Percentiles rank a stretch among this genome's conserved stretches.
These are phyloP conservation scores for Drosophila pandora DNA, from an alignment of 1,140 invertebrate species.

Conservation along the genomic window DNA sequence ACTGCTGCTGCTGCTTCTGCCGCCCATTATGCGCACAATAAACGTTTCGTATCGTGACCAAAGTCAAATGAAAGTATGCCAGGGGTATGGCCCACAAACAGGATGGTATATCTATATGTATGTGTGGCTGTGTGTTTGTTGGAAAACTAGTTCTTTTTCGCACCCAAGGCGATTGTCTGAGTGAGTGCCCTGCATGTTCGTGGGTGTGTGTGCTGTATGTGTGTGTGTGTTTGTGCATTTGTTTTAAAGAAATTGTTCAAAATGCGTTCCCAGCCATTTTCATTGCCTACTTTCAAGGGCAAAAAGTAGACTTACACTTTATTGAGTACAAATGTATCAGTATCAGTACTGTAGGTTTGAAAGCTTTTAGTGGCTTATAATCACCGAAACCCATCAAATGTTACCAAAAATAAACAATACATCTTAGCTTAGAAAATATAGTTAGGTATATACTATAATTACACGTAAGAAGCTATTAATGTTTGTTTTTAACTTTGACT, in stretches of 20 bases:
- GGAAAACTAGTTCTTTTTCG: constrained; percentile 34
- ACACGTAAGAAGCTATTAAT: background rate
- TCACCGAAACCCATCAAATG: constrained; percentile 1
- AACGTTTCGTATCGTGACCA: constrained; percentile 81
- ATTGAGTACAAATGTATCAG: constrained; percentile 18
- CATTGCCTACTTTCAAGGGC: constrained; percentile 55
- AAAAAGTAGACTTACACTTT: constrained; percentile 5
- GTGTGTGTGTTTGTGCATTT: constrained; percentile 30
- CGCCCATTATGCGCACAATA: constrained; percentile 70
- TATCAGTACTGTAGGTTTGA: constrained; percentile 16
- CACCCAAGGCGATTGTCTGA: constrained; percentile 46
- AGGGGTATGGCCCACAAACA: constrained; percentile 73
- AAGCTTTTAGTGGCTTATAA: constrained; percentile 34
- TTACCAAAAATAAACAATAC: background rate
- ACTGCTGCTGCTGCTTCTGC: constrained; percentile 46
- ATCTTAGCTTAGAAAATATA: background rate
- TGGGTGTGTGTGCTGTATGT: background rate
- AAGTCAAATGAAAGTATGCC: constrained; percentile 81
- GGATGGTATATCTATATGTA: background rate
- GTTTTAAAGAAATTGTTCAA: constrained; percentile 37
- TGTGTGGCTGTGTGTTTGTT: constrained; percentile 8
- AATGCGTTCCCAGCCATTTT: constrained; percentile 42
- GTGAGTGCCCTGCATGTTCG: constrained; percentile 27
- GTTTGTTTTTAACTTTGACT: background rate
- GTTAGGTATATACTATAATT: background rate